Evolutionary conservation across 2,888 invertebrate genomes (phyloP).

Genomic region (Heliconius aoede): DNA sequence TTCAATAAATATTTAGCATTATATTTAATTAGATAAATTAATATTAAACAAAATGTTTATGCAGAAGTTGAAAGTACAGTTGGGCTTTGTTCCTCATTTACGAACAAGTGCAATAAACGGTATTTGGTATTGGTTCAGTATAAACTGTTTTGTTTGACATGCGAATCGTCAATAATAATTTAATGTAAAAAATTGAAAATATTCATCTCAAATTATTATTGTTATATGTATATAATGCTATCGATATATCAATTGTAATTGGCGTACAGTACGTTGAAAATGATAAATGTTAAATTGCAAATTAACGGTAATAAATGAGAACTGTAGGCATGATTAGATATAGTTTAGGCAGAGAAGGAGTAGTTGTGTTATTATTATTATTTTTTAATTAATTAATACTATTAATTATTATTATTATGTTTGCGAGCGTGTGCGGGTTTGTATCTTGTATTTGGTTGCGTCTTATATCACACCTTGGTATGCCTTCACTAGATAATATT

Average conservation of each 20-base stretch:
- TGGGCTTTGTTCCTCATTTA: slow-evolving; percentile 25
- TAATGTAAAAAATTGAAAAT: slow-evolving; percentile 54
- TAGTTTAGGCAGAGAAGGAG: slow-evolving; percentile 69
- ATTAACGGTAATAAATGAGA: slow-evolving; percentile 47
- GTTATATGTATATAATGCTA: slow-evolving; percentile 81
- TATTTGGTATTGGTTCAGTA: slow-evolving; percentile 34
- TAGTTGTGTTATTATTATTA: slow-evolving; percentile 65
- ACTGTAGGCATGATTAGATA: slow-evolving; percentile 70
- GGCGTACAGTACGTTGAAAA: slow-evolving; percentile 53
- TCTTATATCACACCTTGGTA: slow-evolving; percentile 68
- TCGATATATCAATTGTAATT: slow-evolving; percentile 51
- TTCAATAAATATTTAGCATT: slow-evolving; percentile 47
- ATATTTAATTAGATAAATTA: slow-evolving; percentile 45
- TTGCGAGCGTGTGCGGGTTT: slow-evolving; percentile 65
- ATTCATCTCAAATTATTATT: slow-evolving; percentile 57
- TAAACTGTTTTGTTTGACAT: slow-evolving; percentile 25
- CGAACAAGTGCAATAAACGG: slow-evolving; percentile 45
- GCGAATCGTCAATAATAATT: slow-evolving; percentile 39
- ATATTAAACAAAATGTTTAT: slow-evolving; percentile 34
- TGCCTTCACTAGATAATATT: slow-evolving; percentile 73
- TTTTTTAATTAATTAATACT: slow-evolving; percentile 59
- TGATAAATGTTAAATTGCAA: slow-evolving; percentile 51
- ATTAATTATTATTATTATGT: slow-evolving; percentile 58
- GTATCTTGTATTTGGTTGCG: slow-evolving; percentile 63
- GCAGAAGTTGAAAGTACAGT: slow-evolving; percentile 7